A percentile compares a stretch with the other conserved stretches of the same genome.
Conservation (phyloP, 2,797 vertebrate genomes). For the Ctenopoma kingsleyae region DNA sequence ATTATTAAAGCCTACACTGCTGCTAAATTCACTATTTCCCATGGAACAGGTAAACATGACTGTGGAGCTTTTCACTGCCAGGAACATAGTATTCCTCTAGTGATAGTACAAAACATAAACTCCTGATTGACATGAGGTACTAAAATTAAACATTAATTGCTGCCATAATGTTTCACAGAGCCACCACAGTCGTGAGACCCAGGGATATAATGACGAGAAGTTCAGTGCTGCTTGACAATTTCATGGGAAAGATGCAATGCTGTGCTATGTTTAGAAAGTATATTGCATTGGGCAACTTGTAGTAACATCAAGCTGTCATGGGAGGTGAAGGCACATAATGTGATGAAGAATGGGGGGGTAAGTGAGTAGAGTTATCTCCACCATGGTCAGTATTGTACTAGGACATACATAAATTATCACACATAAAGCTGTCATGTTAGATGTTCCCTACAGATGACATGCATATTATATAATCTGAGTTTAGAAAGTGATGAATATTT, state of each 20-base stretch:
- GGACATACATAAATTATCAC: slow-evolving; percentile 50
- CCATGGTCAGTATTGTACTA: slow-evolving; percentile 48
- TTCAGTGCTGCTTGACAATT: slow-evolving; percentile 32
- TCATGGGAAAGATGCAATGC: slow-evolving; percentile 61
- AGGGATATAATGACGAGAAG: slow-evolving; percentile 34
- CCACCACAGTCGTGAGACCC: slow-evolving; percentile 42
- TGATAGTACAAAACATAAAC: slow-evolving; percentile 31
- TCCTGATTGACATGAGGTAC: slow-evolving; percentile 49
- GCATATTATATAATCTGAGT: slow-evolving; percentile 29
- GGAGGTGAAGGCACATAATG: slow-evolving; percentile 37
- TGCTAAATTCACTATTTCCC: slow-evolving; percentile 55
- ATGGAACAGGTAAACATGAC: slow-evolving; percentile 41
- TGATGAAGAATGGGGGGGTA: slow-evolving; percentile 55
- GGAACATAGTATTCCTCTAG: slow-evolving; percentile 16
- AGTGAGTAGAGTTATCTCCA: slow-evolving; percentile 11
- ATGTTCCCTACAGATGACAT: not conserved
- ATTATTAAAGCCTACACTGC: not conserved
- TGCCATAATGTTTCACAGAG: slow-evolving; percentile 40
- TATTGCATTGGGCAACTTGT: slow-evolving; percentile 44
- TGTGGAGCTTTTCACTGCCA: slow-evolving; percentile 8
- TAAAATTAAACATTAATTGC: slow-evolving; percentile 48
- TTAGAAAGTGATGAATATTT: slow-evolving; percentile 46
- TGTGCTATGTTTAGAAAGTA: slow-evolving; percentile 52
- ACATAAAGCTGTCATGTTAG: slow-evolving; percentile 54
- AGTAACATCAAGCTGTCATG: slow-evolving; percentile 67